A percentile compares a stretch with the other conserved stretches of the same genome.
Conservation (phyloP, 2,797 vertebrate genomes). For the Microctenopoma stevenorrisi region DNA sequence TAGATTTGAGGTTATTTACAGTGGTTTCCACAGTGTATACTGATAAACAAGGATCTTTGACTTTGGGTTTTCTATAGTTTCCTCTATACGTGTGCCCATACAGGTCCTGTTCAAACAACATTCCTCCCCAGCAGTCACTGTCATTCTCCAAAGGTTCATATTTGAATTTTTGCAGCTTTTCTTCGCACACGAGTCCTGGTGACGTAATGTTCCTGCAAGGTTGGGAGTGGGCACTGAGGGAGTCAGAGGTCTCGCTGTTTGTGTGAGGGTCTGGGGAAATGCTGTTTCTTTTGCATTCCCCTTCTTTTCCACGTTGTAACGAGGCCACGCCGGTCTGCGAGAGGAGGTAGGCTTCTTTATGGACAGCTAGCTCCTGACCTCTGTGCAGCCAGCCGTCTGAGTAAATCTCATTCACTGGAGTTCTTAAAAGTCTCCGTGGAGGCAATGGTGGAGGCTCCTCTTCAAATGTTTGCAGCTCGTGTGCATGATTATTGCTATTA, state of each 20-base stretch:
- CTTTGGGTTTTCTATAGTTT: constrained; percentile 56
- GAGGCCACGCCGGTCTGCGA: constrained; percentile 83
- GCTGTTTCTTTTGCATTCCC: constrained; percentile 63
- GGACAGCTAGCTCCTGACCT: constrained; percentile 83
- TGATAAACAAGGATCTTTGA: constrained; percentile 48
- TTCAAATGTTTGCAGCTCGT: constrained; percentile 49
- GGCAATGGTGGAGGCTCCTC: constrained; percentile 78
- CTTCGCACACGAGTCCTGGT: constrained; percentile 45
- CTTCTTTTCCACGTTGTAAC: constrained; percentile 70
- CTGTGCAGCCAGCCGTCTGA: constrained; percentile 83
- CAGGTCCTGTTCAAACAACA: constrained; percentile 74
- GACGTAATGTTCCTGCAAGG: constrained; percentile 24
- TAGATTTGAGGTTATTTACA: constrained; percentile 25
- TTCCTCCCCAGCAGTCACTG: constrained; percentile 65
- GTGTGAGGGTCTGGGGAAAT: constrained; percentile 62
- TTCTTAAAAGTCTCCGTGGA: constrained; percentile 72
- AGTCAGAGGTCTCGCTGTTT: constrained; percentile 55
- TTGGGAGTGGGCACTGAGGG: constrained; percentile 44
- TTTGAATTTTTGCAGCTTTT: constrained; percentile 72
- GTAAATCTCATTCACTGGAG: constrained; percentile 70
- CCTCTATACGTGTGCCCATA: constrained; percentile 66
- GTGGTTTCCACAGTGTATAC: constrained; percentile 33
- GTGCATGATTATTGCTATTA: constrained; percentile 27
- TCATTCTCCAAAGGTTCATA: constrained; percentile 74
- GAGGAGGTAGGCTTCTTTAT: constrained; percentile 84